phyloP scores from a whole-genome alignment of 1,140 invertebrate species.

The Arctopsyche grandis region DNA sequence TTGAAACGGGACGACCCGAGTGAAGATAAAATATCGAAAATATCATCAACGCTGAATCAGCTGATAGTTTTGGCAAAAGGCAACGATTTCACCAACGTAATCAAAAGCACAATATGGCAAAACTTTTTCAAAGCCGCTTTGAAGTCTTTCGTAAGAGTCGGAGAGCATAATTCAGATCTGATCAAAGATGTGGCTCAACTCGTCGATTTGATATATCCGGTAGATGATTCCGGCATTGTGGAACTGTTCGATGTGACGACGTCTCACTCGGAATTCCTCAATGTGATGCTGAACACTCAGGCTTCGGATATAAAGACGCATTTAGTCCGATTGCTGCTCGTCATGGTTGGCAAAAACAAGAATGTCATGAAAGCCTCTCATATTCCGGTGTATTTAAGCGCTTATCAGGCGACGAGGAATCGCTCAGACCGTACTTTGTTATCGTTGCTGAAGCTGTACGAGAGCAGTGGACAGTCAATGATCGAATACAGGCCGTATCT shows the following conservation, averaged over 20 bases:
- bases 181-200: constrained; percentile 68
- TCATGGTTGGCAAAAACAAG: constrained; percentile 70
- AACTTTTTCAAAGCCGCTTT: constrained; percentile 73
- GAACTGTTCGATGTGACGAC: constrained; percentile 78
- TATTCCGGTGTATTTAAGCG: constrained; percentile 75
- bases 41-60: constrained; percentile 61
- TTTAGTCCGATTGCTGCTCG: constrained; percentile 70
- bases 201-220: constrained; percentile 68
- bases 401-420: constrained; percentile 75
- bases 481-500: constrained; percentile 79
- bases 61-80: constrained; percentile 57
- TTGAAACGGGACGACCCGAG: constrained; percentile 66
- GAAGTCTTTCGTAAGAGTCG: constrained; percentile 70
- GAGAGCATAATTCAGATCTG: constrained; percentile 57
- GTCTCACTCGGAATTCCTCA: constrained; percentile 78
- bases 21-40: constrained; percentile 61
- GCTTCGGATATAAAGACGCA: constrained; percentile 68
- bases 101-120: constrained; percentile 70
- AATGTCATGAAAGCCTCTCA: constrained; percentile 71
- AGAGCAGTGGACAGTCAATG: constrained; percentile 69
- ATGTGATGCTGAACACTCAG: constrained; percentile 69
- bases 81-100: constrained; percentile 63
- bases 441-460: constrained; percentile 72
- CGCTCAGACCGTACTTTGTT: constrained; percentile 73
- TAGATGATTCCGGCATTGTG: constrained; percentile 65